Evolutionary conservation across 1,140 invertebrate genomes (phyloP).

Genomic region (Oncopodura yosiiana): DNA sequence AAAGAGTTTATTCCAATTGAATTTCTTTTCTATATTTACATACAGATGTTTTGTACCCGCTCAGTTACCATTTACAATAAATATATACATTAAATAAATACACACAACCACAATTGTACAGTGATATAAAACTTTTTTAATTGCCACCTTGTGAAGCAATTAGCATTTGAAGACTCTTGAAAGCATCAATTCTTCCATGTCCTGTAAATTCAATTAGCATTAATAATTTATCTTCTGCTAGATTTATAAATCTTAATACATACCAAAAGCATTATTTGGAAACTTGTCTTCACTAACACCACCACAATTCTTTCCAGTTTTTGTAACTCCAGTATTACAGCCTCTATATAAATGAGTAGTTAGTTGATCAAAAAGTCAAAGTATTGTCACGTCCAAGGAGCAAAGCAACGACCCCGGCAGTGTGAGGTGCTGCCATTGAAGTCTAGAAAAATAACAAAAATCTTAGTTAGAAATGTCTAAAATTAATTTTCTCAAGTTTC

Average conservation of each 20-base stretch:
- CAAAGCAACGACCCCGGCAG: constrained; percentile 13
- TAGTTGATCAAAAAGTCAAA: background rate
- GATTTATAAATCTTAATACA: no score
- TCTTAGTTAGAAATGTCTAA: background rate
- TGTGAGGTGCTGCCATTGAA: constrained; percentile 13
- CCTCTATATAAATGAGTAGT: background rate
- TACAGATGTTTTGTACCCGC: no score
- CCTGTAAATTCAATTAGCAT: no score
- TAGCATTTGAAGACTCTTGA: no score
- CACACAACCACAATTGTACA: no score
- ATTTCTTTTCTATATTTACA: no score
- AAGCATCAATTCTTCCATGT: constrained; percentile 1
- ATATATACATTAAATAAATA: no score
- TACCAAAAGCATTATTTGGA: constrained; percentile 5
- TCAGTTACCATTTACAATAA: no score
- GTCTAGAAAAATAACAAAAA: background rate
- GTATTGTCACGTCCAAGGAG: background rate
- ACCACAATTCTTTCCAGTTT: background rate
- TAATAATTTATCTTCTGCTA: no score
- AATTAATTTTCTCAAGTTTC: background rate
- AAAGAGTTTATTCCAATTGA: no score
- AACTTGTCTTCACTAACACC: background rate
- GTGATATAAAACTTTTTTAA: no score
- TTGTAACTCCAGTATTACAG: background rate
- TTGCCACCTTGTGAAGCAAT: no score